Percentiles rank a stretch among this genome's conserved stretches.
phyloP scores from a whole-genome alignment of 1,140 invertebrate species.

The Drosophila jambulina region DNA sequence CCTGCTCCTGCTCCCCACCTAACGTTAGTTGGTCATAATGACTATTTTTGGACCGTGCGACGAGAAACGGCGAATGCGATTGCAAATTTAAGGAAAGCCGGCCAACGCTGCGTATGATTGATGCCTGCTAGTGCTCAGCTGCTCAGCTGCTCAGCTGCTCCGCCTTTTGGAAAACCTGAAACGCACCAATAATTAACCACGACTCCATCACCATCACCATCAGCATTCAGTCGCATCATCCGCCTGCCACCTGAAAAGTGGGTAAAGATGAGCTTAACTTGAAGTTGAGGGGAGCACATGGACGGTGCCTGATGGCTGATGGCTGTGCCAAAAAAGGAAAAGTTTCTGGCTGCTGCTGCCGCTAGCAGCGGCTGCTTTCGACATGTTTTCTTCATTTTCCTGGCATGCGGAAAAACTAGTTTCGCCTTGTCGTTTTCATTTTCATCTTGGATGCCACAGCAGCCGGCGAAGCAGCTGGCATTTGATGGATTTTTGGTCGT shows the following conservation, averaged over 20 bases:
- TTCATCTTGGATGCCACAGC: conserved; percentile 43
- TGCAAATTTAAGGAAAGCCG: conserved; percentile 51
- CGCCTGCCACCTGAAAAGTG: conserved; percentile 59
- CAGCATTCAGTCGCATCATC: not conserved
- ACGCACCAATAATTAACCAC: conserved; percentile 62
- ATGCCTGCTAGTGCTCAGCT: conserved; percentile 35
- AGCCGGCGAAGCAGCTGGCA: conserved; percentile 49
- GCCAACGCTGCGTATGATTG: conserved; percentile 70
- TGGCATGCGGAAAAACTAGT: conserved; percentile 80
- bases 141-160: conserved; percentile 4
- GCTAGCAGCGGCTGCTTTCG: conserved; percentile 23
- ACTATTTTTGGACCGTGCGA: conserved; percentile 76
- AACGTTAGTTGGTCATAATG: conserved; percentile 67
- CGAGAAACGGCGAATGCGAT: conserved; percentile 32
- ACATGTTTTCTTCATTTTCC: conserved; percentile 58
- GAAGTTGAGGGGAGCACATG: conserved; percentile 5
- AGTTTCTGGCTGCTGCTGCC: conserved; percentile 52
- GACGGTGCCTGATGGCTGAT: conserved; percentile 1
- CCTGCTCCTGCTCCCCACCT: not conserved
- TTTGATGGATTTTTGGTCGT: conserved; percentile 59
- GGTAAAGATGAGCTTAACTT: conserved; percentile 76
- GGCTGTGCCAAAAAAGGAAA: conserved; percentile 58
- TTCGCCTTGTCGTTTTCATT: conserved; percentile 66
- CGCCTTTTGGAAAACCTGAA: conserved; percentile 23
- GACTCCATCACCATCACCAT: not conserved